phyloP scores from a whole-genome alignment of 92 coral and sea anemone genomes.

The Parazoanthus atlanticus region DNA sequence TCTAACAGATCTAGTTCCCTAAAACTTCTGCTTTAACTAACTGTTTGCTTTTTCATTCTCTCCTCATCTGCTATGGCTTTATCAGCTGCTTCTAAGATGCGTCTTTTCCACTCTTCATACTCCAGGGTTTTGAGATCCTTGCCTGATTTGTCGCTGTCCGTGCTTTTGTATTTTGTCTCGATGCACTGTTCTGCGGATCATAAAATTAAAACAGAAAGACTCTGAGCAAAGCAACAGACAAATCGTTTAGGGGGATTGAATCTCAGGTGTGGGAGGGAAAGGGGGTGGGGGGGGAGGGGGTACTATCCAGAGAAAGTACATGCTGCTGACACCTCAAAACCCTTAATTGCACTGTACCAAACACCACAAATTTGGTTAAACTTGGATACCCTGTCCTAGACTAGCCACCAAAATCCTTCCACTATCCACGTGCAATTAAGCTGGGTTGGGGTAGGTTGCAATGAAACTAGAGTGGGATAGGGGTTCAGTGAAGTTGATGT shows the following conservation, averaged over 20 bases:
- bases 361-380: too few relatives aligned
- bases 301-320: too few relatives aligned
- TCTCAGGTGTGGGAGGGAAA: not conserved
- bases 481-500: not conserved
- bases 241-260: not conserved
- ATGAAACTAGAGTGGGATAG: not conserved
- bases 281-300: too few relatives aligned
- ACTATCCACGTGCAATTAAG: too few relatives aligned
- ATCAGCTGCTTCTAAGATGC: constrained; percentile 69
- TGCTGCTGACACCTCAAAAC: too few relatives aligned
- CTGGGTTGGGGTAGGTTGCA: not conserved
- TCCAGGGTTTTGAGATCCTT: constrained; percentile 49
- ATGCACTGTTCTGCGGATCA: constrained; percentile 52
- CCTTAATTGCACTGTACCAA: too few relatives aligned
- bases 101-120: constrained; percentile 80
- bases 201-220: not conserved
- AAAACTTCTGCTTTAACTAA: not conserved
- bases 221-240: not conserved
- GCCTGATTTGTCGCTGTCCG: constrained; percentile 17
- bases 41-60: not conserved
- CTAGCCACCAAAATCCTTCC: too few relatives aligned
- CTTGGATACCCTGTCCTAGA: not conserved
- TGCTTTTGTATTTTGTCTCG: constrained; percentile 46
- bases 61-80: constrained; percentile 15
- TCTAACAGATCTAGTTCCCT: not conserved